These are phyloP conservation scores for Dendrolimus punctatus DNA, from an alignment of 1,140 invertebrate genomes.

Conservation along the genomic window DNA sequence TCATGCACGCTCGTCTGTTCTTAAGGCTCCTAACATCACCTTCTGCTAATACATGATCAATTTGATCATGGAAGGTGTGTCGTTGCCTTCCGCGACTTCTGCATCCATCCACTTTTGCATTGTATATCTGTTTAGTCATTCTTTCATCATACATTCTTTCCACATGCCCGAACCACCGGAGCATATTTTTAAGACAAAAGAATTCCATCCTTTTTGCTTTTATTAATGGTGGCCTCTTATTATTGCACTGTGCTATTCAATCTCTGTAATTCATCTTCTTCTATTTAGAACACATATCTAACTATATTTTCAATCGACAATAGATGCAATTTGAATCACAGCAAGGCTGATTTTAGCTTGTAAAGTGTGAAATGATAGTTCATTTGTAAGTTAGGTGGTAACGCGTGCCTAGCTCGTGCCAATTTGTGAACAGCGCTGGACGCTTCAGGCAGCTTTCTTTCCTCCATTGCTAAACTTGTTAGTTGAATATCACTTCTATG, in stretches of 20 bases:
- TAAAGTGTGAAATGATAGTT: slow-evolving; percentile 14
- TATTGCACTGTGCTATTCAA: slow-evolving; percentile 56
- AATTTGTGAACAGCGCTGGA: slow-evolving; percentile 69
- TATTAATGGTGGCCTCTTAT: slow-evolving; percentile 54
- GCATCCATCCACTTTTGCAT: too few relatives aligned
- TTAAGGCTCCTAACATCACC: too few relatives aligned
- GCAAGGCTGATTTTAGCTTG: slow-evolving; percentile 20
- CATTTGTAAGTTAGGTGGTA: slow-evolving; percentile 20
- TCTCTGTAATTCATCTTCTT: slow-evolving; percentile 37
- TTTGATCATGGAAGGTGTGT: too few relatives aligned
- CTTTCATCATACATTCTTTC: too few relatives aligned
- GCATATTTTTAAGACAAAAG: slow-evolving; percentile 20
- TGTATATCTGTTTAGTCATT: too few relatives aligned
- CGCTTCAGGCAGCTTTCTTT: slow-evolving; percentile 65
- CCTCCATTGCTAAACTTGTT: slow-evolving; percentile 67
- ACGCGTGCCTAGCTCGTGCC: slow-evolving; percentile 68
- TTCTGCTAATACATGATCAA: too few relatives aligned
- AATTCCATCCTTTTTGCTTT: slow-evolving; percentile 51
- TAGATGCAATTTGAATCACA: slow-evolving; percentile 1
- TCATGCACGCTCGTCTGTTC: too few relatives aligned
- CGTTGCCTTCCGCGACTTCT: too few relatives aligned
- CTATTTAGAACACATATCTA: slow-evolving; percentile 1
- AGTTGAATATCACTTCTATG: slow-evolving; percentile 59
- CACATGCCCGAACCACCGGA: too few relatives aligned
- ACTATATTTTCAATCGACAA: slow-evolving; percentile 2